Evolutionary conservation across 2,888 invertebrate genomes (phyloP).

Genomic region (Dermolepida albohirtum): DNA sequence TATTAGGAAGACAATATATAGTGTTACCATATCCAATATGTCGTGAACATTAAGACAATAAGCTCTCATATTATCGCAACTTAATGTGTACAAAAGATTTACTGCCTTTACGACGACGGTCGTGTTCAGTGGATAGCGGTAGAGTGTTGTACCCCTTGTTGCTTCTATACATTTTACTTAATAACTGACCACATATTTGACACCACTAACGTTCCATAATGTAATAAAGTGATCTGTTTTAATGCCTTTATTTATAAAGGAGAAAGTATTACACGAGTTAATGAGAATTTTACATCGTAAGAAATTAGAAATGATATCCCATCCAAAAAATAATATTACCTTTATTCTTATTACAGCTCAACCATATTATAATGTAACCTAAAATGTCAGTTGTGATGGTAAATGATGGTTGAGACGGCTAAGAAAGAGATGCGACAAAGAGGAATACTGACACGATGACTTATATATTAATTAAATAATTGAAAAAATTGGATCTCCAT

Average conservation of each 20-base stretch:
- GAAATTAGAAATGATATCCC: too few species aligned
- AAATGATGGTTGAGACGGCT: too few species aligned
- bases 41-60: conserved; percentile 61
- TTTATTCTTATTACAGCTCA: too few species aligned
- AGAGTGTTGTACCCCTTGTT: background rate
- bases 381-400: too few species aligned
- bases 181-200: conserved; percentile 35
- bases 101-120: conserved; percentile 27
- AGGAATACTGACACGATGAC: too few species aligned
- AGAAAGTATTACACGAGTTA: background rate
- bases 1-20: conserved; percentile 56
- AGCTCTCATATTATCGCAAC: conserved; percentile 58
- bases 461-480: too few species aligned
- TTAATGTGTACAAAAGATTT: conserved; percentile 51
- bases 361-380: too few species aligned
- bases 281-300: background rate
- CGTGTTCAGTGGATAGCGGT: background rate
- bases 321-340: too few species aligned
- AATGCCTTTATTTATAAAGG: conserved; percentile 21
- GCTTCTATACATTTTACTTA: conserved; percentile 36
- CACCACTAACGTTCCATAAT: conserved; percentile 11
- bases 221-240: conserved; percentile 29
- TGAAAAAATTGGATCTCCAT: too few species aligned
- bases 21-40: conserved; percentile 61
- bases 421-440: too few species aligned